Base-by-base conservation (phyloP, 2,888 invertebrate genomes). In the Endotricha flammealis region DNA sequence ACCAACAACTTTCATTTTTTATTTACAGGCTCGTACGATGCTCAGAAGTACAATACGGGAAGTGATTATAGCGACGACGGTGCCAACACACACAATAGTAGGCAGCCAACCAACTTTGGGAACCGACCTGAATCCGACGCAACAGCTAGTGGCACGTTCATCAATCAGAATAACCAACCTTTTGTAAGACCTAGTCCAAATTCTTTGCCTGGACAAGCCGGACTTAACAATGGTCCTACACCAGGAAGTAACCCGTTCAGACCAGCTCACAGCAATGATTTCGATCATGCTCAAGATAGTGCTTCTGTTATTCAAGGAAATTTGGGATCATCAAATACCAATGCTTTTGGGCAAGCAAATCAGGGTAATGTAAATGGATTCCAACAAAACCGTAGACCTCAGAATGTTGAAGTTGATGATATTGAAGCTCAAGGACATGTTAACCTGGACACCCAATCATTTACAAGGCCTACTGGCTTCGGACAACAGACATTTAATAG, bases 11-110 rank as follows among this genome's bases (percentile, higher is more conserved):
- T 85, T 85, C 81, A 48, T 82, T 85, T 72, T 81, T 79, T 72
- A 75, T 74, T 85, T 78, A 57, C 81, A 86, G 86, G 85, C 69
- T 77, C 82, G 41, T 85, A 85, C 64, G 73, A 81, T 44, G 69
- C 78, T 44, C 66, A 73, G 53, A 82, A 77, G 52, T 77, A 85
- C 71, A 83, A 85, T 75, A 58, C 63, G 27, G 78, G 59, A 48
- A 61, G 66, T 48, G 75, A 78, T 70, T 72, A 78, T 61, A 57
- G 69, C 46, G 68, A 55, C 49, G 66, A 62, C 44, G 58, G 48
- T 46, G 41, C 51, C 46, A 61, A 51, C 29, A 61, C 58, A 54
- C 63, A 70, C 64, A 74, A 76, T 60, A 51, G 48, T 32, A 60
- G 52, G 50, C 68, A 61, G 61, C 59, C 63, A 42, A 58, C 59